Percentiles rank a stretch among this genome's conserved stretches.
These are phyloP conservation scores for Tyria jacobaeae DNA, from an alignment of 2,888 invertebrate genomes.

Conservation along the genomic window DNA sequence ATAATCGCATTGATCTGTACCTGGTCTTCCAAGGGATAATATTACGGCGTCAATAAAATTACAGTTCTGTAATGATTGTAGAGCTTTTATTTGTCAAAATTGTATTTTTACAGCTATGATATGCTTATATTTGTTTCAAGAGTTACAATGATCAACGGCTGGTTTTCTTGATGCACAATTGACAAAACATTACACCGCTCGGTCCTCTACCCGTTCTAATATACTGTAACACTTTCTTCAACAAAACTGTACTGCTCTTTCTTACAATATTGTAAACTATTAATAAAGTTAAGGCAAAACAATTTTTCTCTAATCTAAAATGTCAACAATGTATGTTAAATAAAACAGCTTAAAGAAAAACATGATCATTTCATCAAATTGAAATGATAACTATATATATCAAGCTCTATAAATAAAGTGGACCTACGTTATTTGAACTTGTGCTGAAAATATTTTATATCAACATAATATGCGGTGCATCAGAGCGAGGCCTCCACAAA, in stretches of 20 bases:
- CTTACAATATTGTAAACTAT: slow-evolving; percentile 82
- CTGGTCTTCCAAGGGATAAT: slow-evolving; percentile 30
- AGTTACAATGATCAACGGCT: slow-evolving; percentile 88
- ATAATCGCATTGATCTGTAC: slow-evolving; percentile 31
- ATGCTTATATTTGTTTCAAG: slow-evolving; percentile 94
- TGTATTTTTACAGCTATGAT: slow-evolving; percentile 96
- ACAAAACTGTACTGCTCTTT: slow-evolving; percentile 82
- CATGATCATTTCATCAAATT: slow-evolving; percentile 63
- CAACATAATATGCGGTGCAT: slow-evolving; percentile 69
- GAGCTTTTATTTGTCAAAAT: slow-evolving; percentile 94
- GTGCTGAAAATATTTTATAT: slow-evolving; percentile 77
- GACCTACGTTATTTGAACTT: slow-evolving; percentile 85
- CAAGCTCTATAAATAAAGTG: slow-evolving; percentile 83
- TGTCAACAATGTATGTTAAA: slow-evolving; percentile 85
- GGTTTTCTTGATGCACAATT: slow-evolving; percentile 81
- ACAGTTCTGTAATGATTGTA: slow-evolving; percentile 84
- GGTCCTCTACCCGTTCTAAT: slow-evolving; percentile 73
- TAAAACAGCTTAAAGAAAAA: slow-evolving; percentile 80
- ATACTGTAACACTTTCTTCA: slow-evolving; percentile 75
- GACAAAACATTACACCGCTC: slow-evolving; percentile 80
- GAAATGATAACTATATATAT: slow-evolving; percentile 65
- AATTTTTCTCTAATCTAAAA: slow-evolving; percentile 83
- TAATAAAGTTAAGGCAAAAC: slow-evolving; percentile 85
- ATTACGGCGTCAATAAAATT: slow-evolving; percentile 61
- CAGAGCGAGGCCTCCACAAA: slow-evolving; percentile 31